Base-by-base conservation (phyloP, 2,797 vertebrate genomes). In the Hozukius guyotensis region DNA sequence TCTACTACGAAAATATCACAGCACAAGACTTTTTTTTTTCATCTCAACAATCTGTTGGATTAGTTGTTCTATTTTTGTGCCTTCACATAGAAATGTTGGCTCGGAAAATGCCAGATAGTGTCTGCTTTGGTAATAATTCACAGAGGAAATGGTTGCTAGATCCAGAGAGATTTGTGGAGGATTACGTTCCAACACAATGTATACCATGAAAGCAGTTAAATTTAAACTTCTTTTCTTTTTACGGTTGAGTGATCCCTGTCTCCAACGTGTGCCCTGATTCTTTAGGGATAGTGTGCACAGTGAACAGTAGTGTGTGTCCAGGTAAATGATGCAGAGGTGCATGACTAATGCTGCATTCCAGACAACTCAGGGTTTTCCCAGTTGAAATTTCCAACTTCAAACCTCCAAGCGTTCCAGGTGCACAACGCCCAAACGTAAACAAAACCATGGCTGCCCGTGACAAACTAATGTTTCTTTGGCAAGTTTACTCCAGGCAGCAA, bases 121-220 rank as follows among this genome's bases (percentile, higher is more conserved):
- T n/a, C 62, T 11, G 8, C 61, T 77, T 75, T 77, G 46, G 59
- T 67, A 49, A 72, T 55, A 38, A 70, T 78, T 80, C 49, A 31
- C 29, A 32, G 29, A 72, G 77, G 73, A 87, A 83, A 22, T 56
- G 27, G 60, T 34, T 69, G n/a, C 31, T 52, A 11, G 1, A 73
- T 80, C 18, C 27, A 32, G 34, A 31, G 20, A 57, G 70, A 77
- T 78, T 64, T 74, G 49, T 53, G 18, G 5, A 65, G 0, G 29
- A 69, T 52, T 65, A 53, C 38, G 4, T 75, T 74, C 31, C 25
- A n/a, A 6, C 16, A 46, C 22, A 32, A 25, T 9, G 2, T 59
- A 27, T 53, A 38, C 16, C 7, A 14, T 61, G 27, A 66, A 62
- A 34, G 1, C 27, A 46, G 52, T 49, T 24, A 20, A 14, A 55